phyloP scores from a whole-genome alignment of 1,140 invertebrate species.

The Drosophila busckii region DNA sequence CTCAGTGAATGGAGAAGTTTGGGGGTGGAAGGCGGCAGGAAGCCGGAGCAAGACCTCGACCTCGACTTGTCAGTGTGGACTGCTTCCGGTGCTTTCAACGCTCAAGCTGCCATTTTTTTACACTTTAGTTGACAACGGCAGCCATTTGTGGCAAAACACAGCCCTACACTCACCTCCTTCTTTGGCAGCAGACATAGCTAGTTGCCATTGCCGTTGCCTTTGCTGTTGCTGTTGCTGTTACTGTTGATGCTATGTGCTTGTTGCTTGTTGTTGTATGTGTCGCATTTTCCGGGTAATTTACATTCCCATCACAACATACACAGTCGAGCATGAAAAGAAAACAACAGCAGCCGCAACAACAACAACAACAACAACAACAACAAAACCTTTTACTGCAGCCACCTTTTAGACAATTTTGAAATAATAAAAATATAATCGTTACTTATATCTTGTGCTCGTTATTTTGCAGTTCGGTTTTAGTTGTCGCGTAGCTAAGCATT shows the following conservation, averaged over 20 bases:
- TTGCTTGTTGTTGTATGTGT: too few species aligned
- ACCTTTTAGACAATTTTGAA: constrained; percentile 48
- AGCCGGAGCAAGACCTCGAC: constrained; percentile 42
- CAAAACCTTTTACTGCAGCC: constrained; percentile 30
- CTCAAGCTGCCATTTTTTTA: constrained; percentile 71
- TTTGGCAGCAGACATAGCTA: too few species aligned
- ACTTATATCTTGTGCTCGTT: constrained; percentile 28
- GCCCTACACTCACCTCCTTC: constrained; percentile 11
- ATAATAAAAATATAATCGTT: constrained; percentile 57
- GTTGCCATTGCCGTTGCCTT: constrained; percentile 42
- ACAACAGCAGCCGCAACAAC: background rate
- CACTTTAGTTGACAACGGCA: constrained; percentile 71
- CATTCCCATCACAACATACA: constrained; percentile 62
- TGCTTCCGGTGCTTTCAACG: constrained; percentile 62
- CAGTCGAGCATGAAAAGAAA: background rate
- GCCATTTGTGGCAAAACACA: constrained; percentile 51
- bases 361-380: background rate
- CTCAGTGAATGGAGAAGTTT: background rate
- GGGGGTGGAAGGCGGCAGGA: background rate
- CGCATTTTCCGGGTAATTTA: constrained; percentile 73
- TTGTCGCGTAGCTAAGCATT: constrained; percentile 41
- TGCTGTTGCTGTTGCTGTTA: constrained; percentile 21
- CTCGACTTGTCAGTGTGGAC: constrained; percentile 44
- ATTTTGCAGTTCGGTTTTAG: constrained; percentile 45
- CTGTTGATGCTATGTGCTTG: constrained; percentile 35